These are phyloP conservation scores for Micromesistius poutassou DNA, from an alignment of 2,797 vertebrate species.

Conservation along the genomic window DNA sequence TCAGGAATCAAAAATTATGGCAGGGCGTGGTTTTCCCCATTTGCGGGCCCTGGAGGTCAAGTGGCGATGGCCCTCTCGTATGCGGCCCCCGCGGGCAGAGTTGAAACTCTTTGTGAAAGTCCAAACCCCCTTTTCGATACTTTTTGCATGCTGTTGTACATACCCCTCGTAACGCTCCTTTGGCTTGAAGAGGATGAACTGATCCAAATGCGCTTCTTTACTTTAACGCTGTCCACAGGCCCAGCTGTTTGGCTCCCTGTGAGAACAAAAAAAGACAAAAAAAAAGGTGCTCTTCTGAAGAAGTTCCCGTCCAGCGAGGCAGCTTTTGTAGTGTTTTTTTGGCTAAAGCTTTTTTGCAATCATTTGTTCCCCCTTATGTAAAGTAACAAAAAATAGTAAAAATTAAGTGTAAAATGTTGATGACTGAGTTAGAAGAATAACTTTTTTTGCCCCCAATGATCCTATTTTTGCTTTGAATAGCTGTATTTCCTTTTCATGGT, in stretches of 20 bases:
- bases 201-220: constrained; percentile 52
- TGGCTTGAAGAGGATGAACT: constrained; percentile 49
- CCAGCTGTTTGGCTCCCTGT: constrained; percentile 48
- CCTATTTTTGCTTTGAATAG: constrained; percentile 26
- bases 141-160: constrained; percentile 78
- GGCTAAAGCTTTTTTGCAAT: constrained; percentile 65
- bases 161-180: constrained; percentile 55
- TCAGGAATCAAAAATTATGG: constrained; percentile 32
- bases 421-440: not conserved
- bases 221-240: constrained; percentile 57
- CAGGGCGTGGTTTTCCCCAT: not conserved
- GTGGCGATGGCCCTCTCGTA: not conserved
- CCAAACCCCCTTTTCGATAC: constrained; percentile 61
- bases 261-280: constrained; percentile 28
- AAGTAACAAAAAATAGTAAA: constrained; percentile 51
- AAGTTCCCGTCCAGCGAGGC: constrained; percentile 61
- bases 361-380: constrained; percentile 52
- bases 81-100: constrained; percentile 20
- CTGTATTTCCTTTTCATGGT: constrained; percentile 34
- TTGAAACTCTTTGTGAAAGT: constrained; percentile 38
- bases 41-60: not conserved
- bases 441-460: constrained; percentile 19
- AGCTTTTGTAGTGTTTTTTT: constrained; percentile 64
- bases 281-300: constrained; percentile 43
- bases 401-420: constrained; percentile 49